Conservation (phyloP, 1,140 invertebrate genomes). For the Drosophila watanabei region DNA sequence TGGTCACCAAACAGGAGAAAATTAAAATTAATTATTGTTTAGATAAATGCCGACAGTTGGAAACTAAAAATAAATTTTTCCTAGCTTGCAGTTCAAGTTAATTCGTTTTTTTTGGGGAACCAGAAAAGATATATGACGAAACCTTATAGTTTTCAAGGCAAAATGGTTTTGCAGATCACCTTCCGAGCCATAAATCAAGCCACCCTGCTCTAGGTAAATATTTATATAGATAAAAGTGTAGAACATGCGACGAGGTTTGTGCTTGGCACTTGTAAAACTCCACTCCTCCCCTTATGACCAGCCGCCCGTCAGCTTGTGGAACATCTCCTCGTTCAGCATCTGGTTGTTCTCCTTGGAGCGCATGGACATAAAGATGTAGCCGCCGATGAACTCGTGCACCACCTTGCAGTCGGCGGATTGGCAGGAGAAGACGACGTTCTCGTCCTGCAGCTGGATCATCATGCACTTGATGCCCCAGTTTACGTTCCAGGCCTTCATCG, state of each 20-base stretch:
- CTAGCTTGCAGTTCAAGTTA: constrained; percentile 8
- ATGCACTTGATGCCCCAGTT: constrained; percentile 99
- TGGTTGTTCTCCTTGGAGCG: constrained; percentile 99
- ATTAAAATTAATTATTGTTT: constrained; percentile 10
- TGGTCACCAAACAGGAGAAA: neutral
- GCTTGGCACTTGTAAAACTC: constrained; percentile 64
- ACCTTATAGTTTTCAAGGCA: constrained; percentile 6
- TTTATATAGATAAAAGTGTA: constrained; percentile 45
- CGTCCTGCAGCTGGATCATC: constrained; percentile 99
- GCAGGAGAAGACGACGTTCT: constrained; percentile 96
- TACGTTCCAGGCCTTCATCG: constrained; percentile 99
- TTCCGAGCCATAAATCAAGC: constrained; percentile 37
- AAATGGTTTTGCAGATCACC: constrained; percentile 5
- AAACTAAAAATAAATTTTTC: constrained; percentile 13
- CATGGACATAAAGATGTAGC: constrained; percentile 99
- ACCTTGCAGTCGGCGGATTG: constrained; percentile 98
- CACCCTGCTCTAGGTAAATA: constrained; percentile 39
- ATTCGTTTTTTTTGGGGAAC: neutral
- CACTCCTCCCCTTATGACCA: constrained; percentile 87
- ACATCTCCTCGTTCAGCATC: constrained; percentile 98
- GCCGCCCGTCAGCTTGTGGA: constrained; percentile 99
- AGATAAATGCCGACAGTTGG: constrained; percentile 28
- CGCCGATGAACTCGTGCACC: constrained; percentile 99
- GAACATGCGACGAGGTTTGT: constrained; percentile 67
- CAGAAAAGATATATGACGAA: neutral